Evolutionary conservation across 2,797 vertebrate genomes (phyloP), one percentile per base, ranked within the genome.

Genomic region (Gymnothorax reevesii): DNA sequence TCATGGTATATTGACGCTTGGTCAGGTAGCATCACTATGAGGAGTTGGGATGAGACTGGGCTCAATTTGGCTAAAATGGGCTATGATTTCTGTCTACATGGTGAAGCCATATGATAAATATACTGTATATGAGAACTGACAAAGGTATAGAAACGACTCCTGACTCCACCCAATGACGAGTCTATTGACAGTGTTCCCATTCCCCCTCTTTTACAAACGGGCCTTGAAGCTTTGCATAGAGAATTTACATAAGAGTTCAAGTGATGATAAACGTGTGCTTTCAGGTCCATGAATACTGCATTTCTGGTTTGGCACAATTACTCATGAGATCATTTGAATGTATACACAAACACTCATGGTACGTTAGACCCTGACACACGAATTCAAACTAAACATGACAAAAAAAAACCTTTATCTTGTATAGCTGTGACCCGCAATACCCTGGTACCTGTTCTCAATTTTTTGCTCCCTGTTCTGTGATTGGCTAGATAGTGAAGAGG

Each of bases 391-490:
- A 66, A 66, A 66, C 62, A n/a, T 66, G n/a, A n/a, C 20, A 4
- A 22, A 22, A 66, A 64, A 66, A 66, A n/a, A 42, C 2, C 22
- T 13, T 12, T 2, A n/a, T 5, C 62, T 66, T 10, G 20, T 66
- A 22, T 22, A 8, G 22, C 62, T 6, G 4, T 62, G 12, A 64
- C 60, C 22, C 22, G 33, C 10, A 15, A 2, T 4, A 10, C 73
- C 73, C 33, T 15, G 15, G 12, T 33, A 20, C 13, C 64, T 27
- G 3, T 8, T 22, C 94, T 94, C 87, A 99, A 98, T 97, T 99
- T 99, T 99, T 99, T 85, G 98, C 97, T 93, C 99, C 98, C 92
- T 99, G 98, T 0, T 94, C 95, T 0, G 98, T 99, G 93, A 99
- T 99, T 89, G 98, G 97, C 94, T 99, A 98, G 91, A 99, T 97